phyloP scores from a whole-genome alignment of 2,888 invertebrate species.

The Torymus aiolomorphi region DNA sequence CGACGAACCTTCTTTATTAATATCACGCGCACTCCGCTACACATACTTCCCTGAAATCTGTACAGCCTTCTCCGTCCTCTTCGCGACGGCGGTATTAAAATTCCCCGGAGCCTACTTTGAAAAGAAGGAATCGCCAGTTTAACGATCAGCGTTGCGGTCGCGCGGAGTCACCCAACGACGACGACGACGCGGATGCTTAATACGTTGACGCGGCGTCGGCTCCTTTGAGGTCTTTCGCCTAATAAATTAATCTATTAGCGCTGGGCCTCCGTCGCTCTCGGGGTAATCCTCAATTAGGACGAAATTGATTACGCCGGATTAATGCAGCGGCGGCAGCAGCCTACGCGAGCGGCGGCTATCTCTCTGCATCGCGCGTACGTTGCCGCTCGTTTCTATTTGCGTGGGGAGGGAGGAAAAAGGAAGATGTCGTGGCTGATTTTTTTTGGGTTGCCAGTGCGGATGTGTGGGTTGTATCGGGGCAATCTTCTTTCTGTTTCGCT shows the following conservation, averaged over 20 bases:
- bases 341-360: not conserved
- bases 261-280: conserved; percentile 59
- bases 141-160: conserved; percentile 67
- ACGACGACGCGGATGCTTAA: conserved; percentile 67
- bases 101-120: conserved; percentile 34
- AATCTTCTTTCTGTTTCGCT: too few relatives aligned
- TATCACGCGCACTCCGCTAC: too few relatives aligned
- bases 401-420: too few relatives aligned
- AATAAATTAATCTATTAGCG: conserved; percentile 75
- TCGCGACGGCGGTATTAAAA: conserved; percentile 21
- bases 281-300: conserved; percentile 73
- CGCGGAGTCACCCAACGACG: too few relatives aligned
- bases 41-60: too few relatives aligned
- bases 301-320: conserved; percentile 73
- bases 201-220: conserved; percentile 70
- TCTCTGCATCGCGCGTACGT: not conserved
- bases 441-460: too few relatives aligned
- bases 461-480: too few relatives aligned
- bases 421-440: too few relatives aligned
- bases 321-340: conserved; percentile 52
- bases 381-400: too few relatives aligned
- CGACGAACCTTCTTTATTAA: too few relatives aligned
- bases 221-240: conserved; percentile 72
- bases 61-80: too few relatives aligned
- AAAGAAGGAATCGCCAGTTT: conserved; percentile 64